Evolutionary conservation across 1,140 invertebrate genomes (phyloP).

Genomic region (Drosophila parvula): DNA sequence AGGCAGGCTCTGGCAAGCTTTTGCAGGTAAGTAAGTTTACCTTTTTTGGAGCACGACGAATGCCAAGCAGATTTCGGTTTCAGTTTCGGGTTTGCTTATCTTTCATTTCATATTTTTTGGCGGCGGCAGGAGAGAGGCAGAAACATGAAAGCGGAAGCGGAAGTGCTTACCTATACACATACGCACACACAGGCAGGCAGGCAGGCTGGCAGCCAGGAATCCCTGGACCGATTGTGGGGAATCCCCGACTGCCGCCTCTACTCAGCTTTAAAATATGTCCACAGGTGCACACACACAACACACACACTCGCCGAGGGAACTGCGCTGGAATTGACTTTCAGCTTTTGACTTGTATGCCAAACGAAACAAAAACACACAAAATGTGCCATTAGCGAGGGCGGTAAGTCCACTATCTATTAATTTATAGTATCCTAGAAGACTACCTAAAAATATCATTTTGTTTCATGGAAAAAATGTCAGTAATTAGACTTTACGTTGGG

Average conservation of each 20-base stretch:
- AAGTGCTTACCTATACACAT: conserved; percentile 68
- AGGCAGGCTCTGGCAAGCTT: too few species aligned
- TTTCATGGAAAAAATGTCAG: too few species aligned
- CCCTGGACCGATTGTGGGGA: neutral
- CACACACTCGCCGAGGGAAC: conserved; percentile 28
- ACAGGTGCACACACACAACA: conserved; percentile 57
- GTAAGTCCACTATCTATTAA: neutral
- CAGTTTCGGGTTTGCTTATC: conserved; percentile 47
- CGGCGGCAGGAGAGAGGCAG: conserved; percentile 37
- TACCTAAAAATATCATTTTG: neutral
- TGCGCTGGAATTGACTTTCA: conserved; percentile 71
- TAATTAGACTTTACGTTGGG: too few species aligned
- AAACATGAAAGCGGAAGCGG: conserved; percentile 76
- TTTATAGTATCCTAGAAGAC: neutral
- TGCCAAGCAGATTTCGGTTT: conserved; percentile 37
- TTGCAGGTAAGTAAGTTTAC: conserved; percentile 13
- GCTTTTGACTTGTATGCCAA: conserved; percentile 73
- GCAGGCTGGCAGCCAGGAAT: neutral
- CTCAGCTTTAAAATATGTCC: conserved; percentile 76
- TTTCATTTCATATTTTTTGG: conserved; percentile 51
- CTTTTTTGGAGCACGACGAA: conserved; percentile 22
- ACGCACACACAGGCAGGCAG: conserved; percentile 14
- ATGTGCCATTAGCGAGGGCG: conserved; percentile 39
- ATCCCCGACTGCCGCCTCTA: conserved; percentile 14
- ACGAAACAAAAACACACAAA: conserved; percentile 63